Evolutionary conservation across 2,888 invertebrate species (phyloP), one percentile per base, ranked within the genome.

Genomic region (Cecidostiba fungosa): DNA sequence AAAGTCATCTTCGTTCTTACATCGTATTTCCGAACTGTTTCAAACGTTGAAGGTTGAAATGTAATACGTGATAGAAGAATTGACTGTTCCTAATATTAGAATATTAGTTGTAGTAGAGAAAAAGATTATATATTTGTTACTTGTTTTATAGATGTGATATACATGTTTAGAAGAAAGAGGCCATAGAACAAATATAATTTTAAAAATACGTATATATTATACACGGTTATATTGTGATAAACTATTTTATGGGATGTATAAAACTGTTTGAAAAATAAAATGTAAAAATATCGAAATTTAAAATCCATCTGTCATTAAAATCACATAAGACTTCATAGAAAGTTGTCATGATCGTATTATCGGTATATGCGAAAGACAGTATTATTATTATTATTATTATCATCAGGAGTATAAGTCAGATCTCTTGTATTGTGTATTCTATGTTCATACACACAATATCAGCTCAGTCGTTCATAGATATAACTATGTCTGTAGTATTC

Each of bases 151-250:
- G 66, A 29, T 66, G 29, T 66, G 23, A 59, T 66, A 26, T 66
- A 66, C 26, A 66, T 66, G 29, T 66, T 66, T 29, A 66, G 66
- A 26, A 26, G 14, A 66, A 66, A 66, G 5, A 66, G 26, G 66
- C 29, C 66, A 66, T 10, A 70, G 39, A 70, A 36, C n/a, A n/a
- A 36, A 1, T 70, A 32, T 70, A 36, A n/a, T 70, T 36, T 36
- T n/a, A 36, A 70, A 70, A 36, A 36, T 6, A 14, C 14, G 26
- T 69, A 32, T 70, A 36, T 70, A 70, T 70, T 70, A 36, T 70
- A 70, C 19, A 36, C 39, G 19, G 70, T 70, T 70, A 32, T 19
- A 72, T 72, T 72, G 39, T 72, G 72, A 72, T 39, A 72, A 72
- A 39, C 16, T 70, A 70, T 72, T 72, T 43, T 39, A 39, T 72